A percentile compares a stretch with the other conserved stretches of the same genome.
Conservation (phyloP, 2,113 vertebrate species). For the Stegostoma tigrinum region DNA sequence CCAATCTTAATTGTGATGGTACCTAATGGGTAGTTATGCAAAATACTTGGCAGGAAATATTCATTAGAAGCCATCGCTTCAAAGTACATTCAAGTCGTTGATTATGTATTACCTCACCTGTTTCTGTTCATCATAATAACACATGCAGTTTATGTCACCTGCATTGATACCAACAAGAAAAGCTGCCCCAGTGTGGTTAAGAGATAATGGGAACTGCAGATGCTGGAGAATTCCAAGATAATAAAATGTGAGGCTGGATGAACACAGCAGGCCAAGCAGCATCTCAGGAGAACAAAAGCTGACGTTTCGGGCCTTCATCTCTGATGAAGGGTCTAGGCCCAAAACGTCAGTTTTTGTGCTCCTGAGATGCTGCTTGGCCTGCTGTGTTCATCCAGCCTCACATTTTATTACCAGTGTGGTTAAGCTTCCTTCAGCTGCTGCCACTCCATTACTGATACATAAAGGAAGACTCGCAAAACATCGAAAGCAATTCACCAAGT, state of each 20-base stretch:
- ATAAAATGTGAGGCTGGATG: too few relatives aligned
- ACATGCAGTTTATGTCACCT: neutral
- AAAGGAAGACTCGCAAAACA: neutral
- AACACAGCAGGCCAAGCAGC: too few relatives aligned
- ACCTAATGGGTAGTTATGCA: slow-evolving; percentile 33
- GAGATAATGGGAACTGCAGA: too few relatives aligned
- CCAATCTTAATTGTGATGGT: slow-evolving; percentile 30
- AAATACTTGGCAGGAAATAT: slow-evolving; percentile 33
- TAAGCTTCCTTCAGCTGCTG: neutral
- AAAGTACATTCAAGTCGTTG: slow-evolving; percentile 19
- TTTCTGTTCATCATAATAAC: slow-evolving; percentile 5
- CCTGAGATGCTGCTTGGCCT: too few relatives aligned
- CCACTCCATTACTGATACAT: neutral
- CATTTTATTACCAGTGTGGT: neutral
- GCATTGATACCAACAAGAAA: neutral
- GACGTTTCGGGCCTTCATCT: too few relatives aligned
- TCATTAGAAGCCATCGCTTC: slow-evolving; percentile 30
- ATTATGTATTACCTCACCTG: neutral
- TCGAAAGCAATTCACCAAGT: neutral
- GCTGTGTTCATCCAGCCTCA: too few relatives aligned
- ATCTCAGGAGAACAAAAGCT: too few relatives aligned
- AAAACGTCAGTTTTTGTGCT: too few relatives aligned
- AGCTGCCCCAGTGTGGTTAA: neutral
- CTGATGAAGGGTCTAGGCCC: too few relatives aligned
- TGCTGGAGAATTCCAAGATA: too few relatives aligned